Evolutionary conservation across 2,113 vertebrate genomes (phyloP), one percentile per base, ranked within the genome.

Genomic region (Lepus timidus): DNA sequence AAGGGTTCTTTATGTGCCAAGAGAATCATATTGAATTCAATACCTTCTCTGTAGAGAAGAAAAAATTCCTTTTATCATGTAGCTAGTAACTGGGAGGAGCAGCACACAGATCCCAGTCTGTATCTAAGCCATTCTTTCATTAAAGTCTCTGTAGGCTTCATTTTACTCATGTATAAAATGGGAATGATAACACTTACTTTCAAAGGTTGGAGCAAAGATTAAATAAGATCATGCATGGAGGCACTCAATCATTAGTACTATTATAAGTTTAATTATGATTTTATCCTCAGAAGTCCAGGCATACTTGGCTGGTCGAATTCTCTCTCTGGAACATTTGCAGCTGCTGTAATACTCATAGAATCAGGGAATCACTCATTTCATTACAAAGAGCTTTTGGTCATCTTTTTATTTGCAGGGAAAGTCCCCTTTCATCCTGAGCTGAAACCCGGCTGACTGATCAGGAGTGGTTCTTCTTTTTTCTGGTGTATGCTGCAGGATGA

Each of bases 201-300:
- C 74, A 94, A 92, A 33, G 36, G 61, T 52, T 83, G 51, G 70
- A 65, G 49, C 73, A 96, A 85, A 92, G 44, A 92, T 95, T 92
- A 91, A 88, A 52, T 76, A 90, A 97, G 29, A 78, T 81, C 91
- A 89, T 86, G 86, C 44, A 55, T 14, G n/a, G 51, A 75, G 81
- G 64, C 79, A 33, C 51, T 86, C 51, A 79, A 13, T 83, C 74
- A 94, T 94, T 93, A 93, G 68, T 33, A 51, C 39, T 71, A 5
- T 94, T 88, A 86, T n/a, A 80, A 85, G 70, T 93, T 93, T 95
- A 96, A 97, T 96, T 96, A 94, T 44, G 52, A 82, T 94, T 95
- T 95, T 70, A 88, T 94, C 52, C 36, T 83, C 86, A 67, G 78
- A 88, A 33, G 64, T 94, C 25, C 90, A 83, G 78, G 62, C 7